Base-by-base conservation (phyloP, 1,140 invertebrate genomes). In the Laupala kohalensis region DNA sequence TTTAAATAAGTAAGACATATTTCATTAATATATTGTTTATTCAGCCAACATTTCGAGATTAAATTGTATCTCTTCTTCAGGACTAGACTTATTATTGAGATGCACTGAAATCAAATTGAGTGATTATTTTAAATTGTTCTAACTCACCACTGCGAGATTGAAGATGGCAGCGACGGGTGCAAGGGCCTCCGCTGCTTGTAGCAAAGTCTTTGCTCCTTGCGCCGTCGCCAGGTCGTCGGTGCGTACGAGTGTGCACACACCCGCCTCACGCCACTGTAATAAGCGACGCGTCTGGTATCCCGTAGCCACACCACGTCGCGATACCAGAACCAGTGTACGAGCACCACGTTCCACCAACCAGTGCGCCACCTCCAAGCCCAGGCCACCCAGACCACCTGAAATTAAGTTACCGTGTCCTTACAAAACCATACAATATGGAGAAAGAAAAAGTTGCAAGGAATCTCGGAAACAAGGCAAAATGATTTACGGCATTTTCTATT, bases 341-440 rank as follows among this genome's bases (percentile, higher is more conserved):
- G 82, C 85, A 13, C 86, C 86, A 71, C 93, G 83, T 27, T 90
- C 78, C 19, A 93, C 84, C 71, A 97, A 82, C 94, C 94, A 97
- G 77, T 95, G 89, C 4, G 88, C 87, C 65, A 97, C 78, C 79
- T 97, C 95, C n/a, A 98, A 82, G 30, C 94, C 95, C 79, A 98
- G 95, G 2, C 94, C 93, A 29, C 93, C 94, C 0, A 96, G 81
- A 72, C 95, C 95, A 63, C 95, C 89, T 74, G 82, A n/a, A n/a
- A n/a, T n/a, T n/a, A n/a, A n/a, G n/a, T n/a, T n/a, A n/a, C n/a
- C n/a, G n/a, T n/a, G n/a, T n/a, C n/a, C n/a, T n/a, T n/a, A n/a
- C n/a, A n/a, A n/a, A n/a, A n/a, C n/a, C n/a, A n/a, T n/a, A n/a
- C n/a, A n/a, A n/a, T n/a, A n/a, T n/a, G n/a, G n/a, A n/a, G n/a